Evolutionary conservation across 2,113 vertebrate genomes (phyloP), one percentile per base, ranked within the genome.

Genomic region (Oncorhynchus mykiss): DNA sequence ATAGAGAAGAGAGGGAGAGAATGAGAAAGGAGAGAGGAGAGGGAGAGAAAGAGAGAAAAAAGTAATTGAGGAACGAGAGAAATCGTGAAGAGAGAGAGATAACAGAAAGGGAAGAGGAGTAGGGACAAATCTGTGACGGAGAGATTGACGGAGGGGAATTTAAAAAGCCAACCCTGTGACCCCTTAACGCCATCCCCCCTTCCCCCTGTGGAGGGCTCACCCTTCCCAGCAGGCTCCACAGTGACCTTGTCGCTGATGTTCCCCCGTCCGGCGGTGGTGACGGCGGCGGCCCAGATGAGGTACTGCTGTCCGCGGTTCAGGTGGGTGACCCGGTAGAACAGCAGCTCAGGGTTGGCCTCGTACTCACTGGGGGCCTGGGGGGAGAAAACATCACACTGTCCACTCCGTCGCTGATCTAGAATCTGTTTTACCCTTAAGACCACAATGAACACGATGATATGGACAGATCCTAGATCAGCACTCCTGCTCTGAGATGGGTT

Each of bases 181-280:
- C 39, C 39, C 9, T 45, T 45, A 45, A 45, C 9, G 2, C 34
- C 34, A 22, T 48, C 79, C 83, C 83, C 73, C 64, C 72, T 69
- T 66, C 80, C 51, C 80, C 80, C 14, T 24, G 62, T 83, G 51
- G 51, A 54, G 16, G 16, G 5, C 87, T 59, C 84, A 99, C 98
- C 98, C 93, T 99, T 99, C 84, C 95, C 95, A 5, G 96, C 96
- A 12, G 97, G 97, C 91, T 99, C 97, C 7, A 98, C 96, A 67
- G 93, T 97, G 90, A 99, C 97, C 85, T 97, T 98, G 91, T 98
- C 93, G 4, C 97, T 99, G 89, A 96, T 93, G 94, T 99, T 99
- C 74, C 98, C 98, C 0, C 97, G 93, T 71, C 98, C 98, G 0
- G 98, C 98, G 0, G 97, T 99, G 79, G 97, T 99, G 87, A 99